These are phyloP conservation scores for Acronicta alni DNA, from an alignment of 2,888 invertebrate genomes.

Conservation along the genomic window DNA sequence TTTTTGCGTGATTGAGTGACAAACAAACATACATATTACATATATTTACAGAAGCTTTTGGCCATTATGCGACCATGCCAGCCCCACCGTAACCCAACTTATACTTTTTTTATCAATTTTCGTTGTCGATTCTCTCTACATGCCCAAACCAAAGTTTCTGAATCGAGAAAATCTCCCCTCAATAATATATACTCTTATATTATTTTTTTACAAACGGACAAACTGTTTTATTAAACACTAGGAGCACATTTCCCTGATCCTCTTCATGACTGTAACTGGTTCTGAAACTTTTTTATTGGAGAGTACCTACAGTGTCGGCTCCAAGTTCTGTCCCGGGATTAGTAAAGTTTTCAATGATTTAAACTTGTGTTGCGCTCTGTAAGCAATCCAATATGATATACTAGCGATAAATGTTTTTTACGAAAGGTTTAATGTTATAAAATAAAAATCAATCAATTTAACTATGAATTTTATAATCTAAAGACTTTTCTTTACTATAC, in stretches of 20 bases:
- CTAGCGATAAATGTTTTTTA: neutral
- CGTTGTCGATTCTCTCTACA: no score
- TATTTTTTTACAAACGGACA: slow-evolving; percentile 1
- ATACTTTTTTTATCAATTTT: no score
- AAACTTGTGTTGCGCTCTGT: slow-evolving; percentile 43
- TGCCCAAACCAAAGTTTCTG: no score
- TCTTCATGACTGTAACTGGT: slow-evolving; percentile 15
- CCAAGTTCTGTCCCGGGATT: slow-evolving; percentile 38
- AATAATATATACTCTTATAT: no score
- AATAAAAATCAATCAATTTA: neutral
- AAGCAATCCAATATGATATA: neutral
- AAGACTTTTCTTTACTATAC: no score
- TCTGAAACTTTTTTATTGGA: slow-evolving; percentile 36
- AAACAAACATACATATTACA: no score
- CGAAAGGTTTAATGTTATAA: neutral
- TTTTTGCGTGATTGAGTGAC: no score
- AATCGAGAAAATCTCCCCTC: no score
- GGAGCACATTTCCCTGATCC: slow-evolving; percentile 12
- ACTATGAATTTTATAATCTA: no score
- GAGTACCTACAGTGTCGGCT: slow-evolving; percentile 4
- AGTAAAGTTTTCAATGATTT: slow-evolving; percentile 45
- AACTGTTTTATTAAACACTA: slow-evolving; percentile 1
- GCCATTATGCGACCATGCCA: no score
- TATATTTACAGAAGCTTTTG: no score
- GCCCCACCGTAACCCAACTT: no score